Percentiles rank a stretch among this genome's conserved stretches.
Evolutionary conservation across 2,888 invertebrate genomes (phyloP).

Genomic region (Aporophyla lueneburgensis): DNA sequence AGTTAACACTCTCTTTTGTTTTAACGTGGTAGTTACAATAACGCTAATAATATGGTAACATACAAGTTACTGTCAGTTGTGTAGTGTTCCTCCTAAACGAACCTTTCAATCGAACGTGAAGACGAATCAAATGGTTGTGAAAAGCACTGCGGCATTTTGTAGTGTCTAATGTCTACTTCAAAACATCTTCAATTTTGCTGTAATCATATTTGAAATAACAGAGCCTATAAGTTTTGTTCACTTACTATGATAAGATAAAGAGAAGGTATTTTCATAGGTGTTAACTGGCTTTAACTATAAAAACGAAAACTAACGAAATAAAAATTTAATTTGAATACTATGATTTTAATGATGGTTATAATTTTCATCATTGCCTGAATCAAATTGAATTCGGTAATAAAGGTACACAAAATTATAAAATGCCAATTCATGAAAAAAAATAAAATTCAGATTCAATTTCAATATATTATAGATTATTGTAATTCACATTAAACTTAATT

Average conservation of each 20-base stretch:
- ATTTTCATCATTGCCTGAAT: constrained; percentile 34
- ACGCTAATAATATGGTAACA: background rate
- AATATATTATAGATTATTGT: constrained; percentile 91
- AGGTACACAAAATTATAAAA: constrained; percentile 79
- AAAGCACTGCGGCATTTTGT: background rate
- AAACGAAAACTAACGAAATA: constrained; percentile 11
- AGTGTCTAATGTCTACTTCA: background rate
- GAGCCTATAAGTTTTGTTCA: background rate
- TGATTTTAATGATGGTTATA: constrained; percentile 40
- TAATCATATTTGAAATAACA: background rate
- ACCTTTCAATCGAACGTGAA: background rate
- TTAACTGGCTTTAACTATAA: constrained; percentile 10
- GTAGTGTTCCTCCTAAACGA: background rate
- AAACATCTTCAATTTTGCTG: background rate
- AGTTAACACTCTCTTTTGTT: background rate
- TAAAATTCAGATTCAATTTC: constrained; percentile 90
- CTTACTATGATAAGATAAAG: background rate
- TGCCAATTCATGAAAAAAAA: constrained; percentile 90
- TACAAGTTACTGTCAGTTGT: background rate
- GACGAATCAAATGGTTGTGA: background rate
- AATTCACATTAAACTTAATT: constrained; percentile 91
- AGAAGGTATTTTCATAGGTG: constrained; percentile 4
- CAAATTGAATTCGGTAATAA: constrained; percentile 61
- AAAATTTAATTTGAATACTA: constrained; percentile 32
- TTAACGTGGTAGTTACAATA: background rate